Evolutionary conservation across 2,113 vertebrate species (phyloP), one percentile per base, ranked within the genome.

Genomic region (Prunella himalayana): DNA sequence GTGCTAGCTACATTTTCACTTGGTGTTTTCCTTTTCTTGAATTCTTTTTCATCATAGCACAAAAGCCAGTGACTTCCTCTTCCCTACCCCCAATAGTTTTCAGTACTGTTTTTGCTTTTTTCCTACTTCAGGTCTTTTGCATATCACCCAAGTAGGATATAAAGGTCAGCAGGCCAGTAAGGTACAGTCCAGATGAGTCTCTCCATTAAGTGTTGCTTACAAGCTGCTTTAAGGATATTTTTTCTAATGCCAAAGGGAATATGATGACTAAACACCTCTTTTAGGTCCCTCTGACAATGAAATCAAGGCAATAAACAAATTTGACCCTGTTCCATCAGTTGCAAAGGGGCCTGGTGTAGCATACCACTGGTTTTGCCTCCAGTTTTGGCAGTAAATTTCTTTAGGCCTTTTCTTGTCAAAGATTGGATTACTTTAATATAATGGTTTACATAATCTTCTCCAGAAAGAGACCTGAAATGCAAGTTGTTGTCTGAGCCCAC

Each of bases 251-350:
- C 60, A 61, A 61, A 45, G 11, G 9, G 15, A 63, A 30, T 25
- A 53, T 19, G 12, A 13, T 47, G 5, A 5, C 4, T 49, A 42
- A 15, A 50, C 7, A 37, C 39, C 14, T 73, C 11, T 85, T 11
- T 53, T 24, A 27, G 15, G 57, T 76, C 15, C 10, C 76, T 11
- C 17, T 31, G 20, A 65, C 24, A 51, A n/a, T 19, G n/a, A 78
- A 77, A 82, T 42, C 15, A 63, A 75, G 27, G 13, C 19, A 72
- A 95, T 27, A 77, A 64, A 88, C 1, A 63, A 56, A 47, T 39
- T 9, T 63, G 15, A 31, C 15, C 25, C 1, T 0, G 2, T 77
- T 23, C 19, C 3, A 42, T 47, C 13, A 28, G 4, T 21, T 72
- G 3, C 15, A 59, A 81, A 70, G 19, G 6, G 6, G 3, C 6